Conservation (phyloP, 2,113 vertebrate genomes). For the Rutilus rutilus region DNA sequence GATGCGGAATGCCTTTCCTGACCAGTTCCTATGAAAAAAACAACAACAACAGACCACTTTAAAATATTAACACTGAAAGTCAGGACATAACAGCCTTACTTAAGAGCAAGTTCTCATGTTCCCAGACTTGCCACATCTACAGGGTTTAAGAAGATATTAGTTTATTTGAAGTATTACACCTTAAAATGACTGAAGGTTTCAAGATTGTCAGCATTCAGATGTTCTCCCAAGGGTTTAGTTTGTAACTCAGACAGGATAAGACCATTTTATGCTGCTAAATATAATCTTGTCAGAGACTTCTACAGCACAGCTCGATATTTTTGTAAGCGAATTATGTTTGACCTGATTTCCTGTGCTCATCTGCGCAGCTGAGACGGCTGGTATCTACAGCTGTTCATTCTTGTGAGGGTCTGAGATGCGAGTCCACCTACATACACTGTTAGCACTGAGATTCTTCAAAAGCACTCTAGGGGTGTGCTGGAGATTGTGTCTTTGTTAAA, state of each 20-base stretch:
- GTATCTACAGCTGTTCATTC: constrained; percentile 57
- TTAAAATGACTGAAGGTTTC: background rate
- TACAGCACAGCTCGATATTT: constrained; percentile 40
- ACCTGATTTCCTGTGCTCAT: constrained; percentile 69
- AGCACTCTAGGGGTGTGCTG: constrained; percentile 38
- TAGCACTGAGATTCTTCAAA: constrained; percentile 55
- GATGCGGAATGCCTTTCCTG: constrained; percentile 95
- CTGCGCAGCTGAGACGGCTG: background rate
- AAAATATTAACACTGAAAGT: background rate
- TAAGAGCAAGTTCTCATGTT: background rate
- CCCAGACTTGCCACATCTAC: background rate
- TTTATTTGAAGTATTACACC: background rate
- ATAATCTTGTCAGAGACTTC: constrained; percentile 41
- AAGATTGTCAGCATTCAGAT: background rate
- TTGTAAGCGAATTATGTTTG: constrained; percentile 56
- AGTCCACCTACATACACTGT: constrained; percentile 64
- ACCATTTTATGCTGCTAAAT: constrained; percentile 52
- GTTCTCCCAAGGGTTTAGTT: constrained; percentile 29
- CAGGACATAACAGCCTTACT: too few species aligned
- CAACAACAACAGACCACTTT: background rate
- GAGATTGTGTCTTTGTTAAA: constrained; percentile 65
- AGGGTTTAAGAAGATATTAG: background rate
- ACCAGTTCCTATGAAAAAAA: constrained; percentile 86
- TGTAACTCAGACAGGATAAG: constrained; percentile 41
- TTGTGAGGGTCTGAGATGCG: constrained; percentile 65